A percentile compares a stretch with the other conserved stretches of the same genome.
These are phyloP conservation scores for Etheostoma nigrum DNA, from an alignment of 2,797 vertebrate species.

Conservation along the genomic window DNA sequence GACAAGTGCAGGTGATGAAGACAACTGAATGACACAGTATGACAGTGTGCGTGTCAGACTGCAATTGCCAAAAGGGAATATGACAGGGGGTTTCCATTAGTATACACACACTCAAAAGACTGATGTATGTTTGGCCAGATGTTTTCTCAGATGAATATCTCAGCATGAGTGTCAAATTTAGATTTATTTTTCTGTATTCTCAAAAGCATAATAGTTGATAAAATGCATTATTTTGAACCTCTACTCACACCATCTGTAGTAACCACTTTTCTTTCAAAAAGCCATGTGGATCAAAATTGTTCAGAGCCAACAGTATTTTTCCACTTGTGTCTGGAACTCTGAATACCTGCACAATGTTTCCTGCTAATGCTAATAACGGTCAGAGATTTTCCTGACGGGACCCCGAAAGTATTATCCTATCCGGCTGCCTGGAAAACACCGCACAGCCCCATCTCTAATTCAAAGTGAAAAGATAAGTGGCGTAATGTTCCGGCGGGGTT, in stretches of 20 bases:
- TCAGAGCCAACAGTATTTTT: slow-evolving; percentile 62
- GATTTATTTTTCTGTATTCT: slow-evolving; percentile 13
- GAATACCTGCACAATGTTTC: slow-evolving; percentile 75
- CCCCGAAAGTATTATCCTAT: slow-evolving; percentile 54
- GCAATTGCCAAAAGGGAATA: slow-evolving; percentile 47
- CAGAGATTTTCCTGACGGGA: slow-evolving; percentile 67
- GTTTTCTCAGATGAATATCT: neutral
- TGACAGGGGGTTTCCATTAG: slow-evolving; percentile 54
- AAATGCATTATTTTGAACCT: slow-evolving; percentile 40
- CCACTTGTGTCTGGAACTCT: slow-evolving; percentile 63
- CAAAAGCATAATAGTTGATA: slow-evolving; percentile 31
- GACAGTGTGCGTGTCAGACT: slow-evolving; percentile 58
- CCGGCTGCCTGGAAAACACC: slow-evolving; percentile 72
- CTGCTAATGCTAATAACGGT: slow-evolving; percentile 71
- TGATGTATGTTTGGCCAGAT: slow-evolving; percentile 2
- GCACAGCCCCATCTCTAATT: slow-evolving; percentile 72
- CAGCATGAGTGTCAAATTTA: slow-evolving; percentile 13
- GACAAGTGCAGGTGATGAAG: slow-evolving; percentile 77
- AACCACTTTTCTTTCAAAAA: slow-evolving; percentile 23
- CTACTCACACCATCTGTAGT: slow-evolving; percentile 33
- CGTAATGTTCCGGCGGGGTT: slow-evolving; percentile 72
- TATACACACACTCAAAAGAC: slow-evolving; percentile 26
- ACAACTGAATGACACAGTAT: slow-evolving; percentile 71
- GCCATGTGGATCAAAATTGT: slow-evolving; percentile 43
- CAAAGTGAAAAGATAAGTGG: slow-evolving; percentile 83